phyloP scores from a whole-genome alignment of 2,797 vertebrate genomes.

The Simalia tracyae region DNA sequence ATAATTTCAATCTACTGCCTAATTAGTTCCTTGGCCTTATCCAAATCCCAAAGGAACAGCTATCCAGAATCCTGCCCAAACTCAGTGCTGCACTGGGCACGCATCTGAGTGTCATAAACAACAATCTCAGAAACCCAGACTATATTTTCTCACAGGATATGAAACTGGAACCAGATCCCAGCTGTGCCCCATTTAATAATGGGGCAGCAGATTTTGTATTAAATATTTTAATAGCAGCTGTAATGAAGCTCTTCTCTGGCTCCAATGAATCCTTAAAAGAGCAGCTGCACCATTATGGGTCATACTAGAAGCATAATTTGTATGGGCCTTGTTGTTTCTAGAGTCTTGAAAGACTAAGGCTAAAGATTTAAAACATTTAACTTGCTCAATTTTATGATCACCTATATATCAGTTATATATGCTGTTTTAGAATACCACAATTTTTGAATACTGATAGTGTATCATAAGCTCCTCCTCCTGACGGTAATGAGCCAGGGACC shows the following conservation, averaged over 20 bases:
- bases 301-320: background rate
- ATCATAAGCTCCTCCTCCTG: background rate
- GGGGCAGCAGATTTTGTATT: background rate
- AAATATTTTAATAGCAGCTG: background rate
- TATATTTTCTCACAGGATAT: background rate
- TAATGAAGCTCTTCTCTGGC: background rate
- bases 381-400: background rate
- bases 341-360: background rate
- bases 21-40: background rate
- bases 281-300: background rate
- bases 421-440: background rate
- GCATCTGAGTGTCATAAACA: background rate
- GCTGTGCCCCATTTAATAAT: background rate
- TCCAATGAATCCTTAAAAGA: background rate
- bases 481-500: background rate
- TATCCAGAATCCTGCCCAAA: background rate
- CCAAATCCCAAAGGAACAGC: background rate
- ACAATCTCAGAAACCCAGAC: background rate
- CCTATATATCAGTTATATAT: background rate
- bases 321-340: background rate
- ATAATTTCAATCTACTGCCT: background rate
- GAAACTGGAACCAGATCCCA: background rate
- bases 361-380: background rate
- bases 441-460: background rate
- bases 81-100: background rate